Evolutionary conservation across 2,113 vertebrate species (phyloP), one percentile per base, ranked within the genome.

Genomic region (Campylomormyrus tamandua): DNA sequence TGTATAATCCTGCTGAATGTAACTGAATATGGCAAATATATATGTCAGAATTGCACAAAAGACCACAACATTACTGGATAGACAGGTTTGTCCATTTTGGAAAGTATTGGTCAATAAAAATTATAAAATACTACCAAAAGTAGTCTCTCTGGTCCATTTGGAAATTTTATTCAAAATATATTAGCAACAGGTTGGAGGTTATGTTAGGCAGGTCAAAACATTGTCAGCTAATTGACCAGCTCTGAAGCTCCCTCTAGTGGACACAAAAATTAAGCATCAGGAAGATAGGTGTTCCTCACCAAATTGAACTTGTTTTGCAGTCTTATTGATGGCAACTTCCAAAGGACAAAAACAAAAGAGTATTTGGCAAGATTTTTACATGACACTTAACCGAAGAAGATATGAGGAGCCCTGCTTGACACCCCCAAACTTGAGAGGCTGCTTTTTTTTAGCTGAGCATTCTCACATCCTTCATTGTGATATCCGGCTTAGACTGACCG

Each of bases 241-340:
- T 87, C 91, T 83, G 19, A 87, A 39, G 21, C 90, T 46, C 93
- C 90, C 92, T 90, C 94, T 93, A 27, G 90, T 92, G 92, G 91
- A 19, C 27, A 90, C 39, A 84, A 52, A 83, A 80, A 39, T 35
- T 10, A 87, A n/a, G 39, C 35, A 53, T 24, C 13, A 42, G 39
- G n/a, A 50, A 49, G 9, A 89, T 5, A n/a, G 46, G 4, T 56
- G 35, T 27, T 62, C 49, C 19, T 48, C 56, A 50, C 10, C 46
- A 52, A 46, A 87, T 42, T 70, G 56, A 53, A 89, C 50, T 21
- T 39, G 24, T 50, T 89, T 27, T 10, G 27, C 35, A 90, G 27
- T 70, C 42, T 52, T 39, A 27, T 87, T 56, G 11, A 86, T 45
- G n/a, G 42, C 39, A 86, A 9, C 13, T 87, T 52, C 10, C 10